Percentiles rank a stretch among this genome's conserved stretches.
Evolutionary conservation across 2,888 invertebrate genomes (phyloP).

Genomic region (Ommatoiulus sabulosus): DNA sequence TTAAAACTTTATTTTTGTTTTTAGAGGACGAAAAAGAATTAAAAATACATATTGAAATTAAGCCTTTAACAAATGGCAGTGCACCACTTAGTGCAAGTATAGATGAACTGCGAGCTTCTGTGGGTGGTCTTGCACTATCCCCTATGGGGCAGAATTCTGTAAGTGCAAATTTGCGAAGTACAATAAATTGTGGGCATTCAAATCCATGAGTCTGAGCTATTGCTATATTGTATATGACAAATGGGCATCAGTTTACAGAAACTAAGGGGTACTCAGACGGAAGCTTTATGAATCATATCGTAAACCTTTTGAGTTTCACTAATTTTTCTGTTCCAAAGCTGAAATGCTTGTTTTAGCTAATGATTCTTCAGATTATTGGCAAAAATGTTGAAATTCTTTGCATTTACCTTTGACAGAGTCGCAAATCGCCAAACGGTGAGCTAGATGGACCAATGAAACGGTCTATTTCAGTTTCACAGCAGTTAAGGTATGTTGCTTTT

Average conservation of each 20-base stretch:
- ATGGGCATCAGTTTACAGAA: background rate
- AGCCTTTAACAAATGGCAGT: conserved; percentile 89
- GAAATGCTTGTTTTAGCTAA: too few relatives aligned
- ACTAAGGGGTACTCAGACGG: too few relatives aligned
- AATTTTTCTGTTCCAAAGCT: too few relatives aligned
- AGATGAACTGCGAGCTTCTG: conserved; percentile 91
- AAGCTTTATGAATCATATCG: too few relatives aligned
- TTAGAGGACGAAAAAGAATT: conserved; percentile 84
- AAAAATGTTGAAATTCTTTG: too few relatives aligned
- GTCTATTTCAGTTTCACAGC: conserved; percentile 82
- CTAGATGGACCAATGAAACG: conserved; percentile 68
- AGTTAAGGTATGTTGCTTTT: conserved; percentile 74
- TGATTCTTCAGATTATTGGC: too few relatives aligned
- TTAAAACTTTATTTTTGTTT: conserved; percentile 59
- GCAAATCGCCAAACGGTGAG: conserved; percentile 64
- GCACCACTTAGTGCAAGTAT: conserved; percentile 90
- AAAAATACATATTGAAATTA: conserved; percentile 94
- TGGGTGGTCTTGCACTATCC: conserved; percentile 83
- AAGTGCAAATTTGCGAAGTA: background rate
- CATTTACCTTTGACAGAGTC: conserved; percentile 62
- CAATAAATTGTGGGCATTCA: background rate
- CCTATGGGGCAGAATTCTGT: conserved; percentile 60
- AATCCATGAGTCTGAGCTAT: background rate
- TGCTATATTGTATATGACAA: background rate
- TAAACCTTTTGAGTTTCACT: too few relatives aligned